Evolutionary conservation across 2,888 invertebrate genomes (phyloP).

Genomic region (Hypolimnas misippus): DNA sequence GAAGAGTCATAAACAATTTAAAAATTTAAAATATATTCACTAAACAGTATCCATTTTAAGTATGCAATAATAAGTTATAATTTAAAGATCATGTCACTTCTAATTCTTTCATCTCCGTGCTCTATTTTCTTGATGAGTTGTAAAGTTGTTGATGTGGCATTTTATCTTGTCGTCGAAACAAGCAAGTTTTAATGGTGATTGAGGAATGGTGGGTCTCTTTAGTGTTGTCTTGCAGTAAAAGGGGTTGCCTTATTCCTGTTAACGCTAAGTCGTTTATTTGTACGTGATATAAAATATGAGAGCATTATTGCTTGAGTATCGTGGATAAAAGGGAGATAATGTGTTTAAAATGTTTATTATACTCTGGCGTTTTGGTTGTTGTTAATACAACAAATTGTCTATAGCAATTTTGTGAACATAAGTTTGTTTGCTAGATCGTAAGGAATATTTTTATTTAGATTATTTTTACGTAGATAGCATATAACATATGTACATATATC

Average conservation of each 20-base stretch:
- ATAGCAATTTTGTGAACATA: too few species aligned
- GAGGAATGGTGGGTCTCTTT: slow-evolving; percentile 46
- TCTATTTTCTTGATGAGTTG: slow-evolving; percentile 55
- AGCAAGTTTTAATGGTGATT: slow-evolving; percentile 67
- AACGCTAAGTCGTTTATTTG: slow-evolving; percentile 20
- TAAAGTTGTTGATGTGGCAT: slow-evolving; percentile 58
- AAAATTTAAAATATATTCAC: too few species aligned
- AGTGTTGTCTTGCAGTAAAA: slow-evolving; percentile 32
- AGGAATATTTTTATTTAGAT: too few species aligned
- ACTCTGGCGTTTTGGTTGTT: too few species aligned
- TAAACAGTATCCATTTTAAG: too few species aligned
- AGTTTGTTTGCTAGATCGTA: too few species aligned
- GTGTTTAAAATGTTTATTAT: too few species aligned
- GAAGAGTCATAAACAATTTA: too few species aligned
- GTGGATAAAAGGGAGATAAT: background rate
- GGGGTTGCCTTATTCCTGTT: slow-evolving; percentile 20
- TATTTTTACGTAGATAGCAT: too few species aligned
- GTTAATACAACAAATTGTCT: too few species aligned
- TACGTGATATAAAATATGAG: background rate
- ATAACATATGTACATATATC: too few species aligned
- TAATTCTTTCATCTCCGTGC: background rate
- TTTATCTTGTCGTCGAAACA: slow-evolving; percentile 66
- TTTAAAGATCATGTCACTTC: background rate
- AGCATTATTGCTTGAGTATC: background rate
- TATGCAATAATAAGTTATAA: too few species aligned